Evolutionary conservation across 2,113 vertebrate species (phyloP).

Genomic region (Halichoeres trimaculatus): DNA sequence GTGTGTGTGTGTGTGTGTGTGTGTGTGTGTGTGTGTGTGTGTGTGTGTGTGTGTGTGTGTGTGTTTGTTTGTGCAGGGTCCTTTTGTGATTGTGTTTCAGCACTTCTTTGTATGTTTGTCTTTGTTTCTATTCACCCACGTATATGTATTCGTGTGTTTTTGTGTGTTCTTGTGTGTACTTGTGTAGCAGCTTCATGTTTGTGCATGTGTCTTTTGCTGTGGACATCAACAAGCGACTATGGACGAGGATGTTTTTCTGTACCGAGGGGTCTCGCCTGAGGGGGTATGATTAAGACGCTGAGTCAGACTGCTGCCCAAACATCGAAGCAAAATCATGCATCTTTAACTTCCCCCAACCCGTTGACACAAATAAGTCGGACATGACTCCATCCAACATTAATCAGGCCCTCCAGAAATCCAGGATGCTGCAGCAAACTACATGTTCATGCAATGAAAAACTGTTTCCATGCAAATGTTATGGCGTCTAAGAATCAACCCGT

Average conservation of each 20-base stretch:
- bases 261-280: constrained; percentile 21
- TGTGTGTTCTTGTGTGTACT: too few relatives aligned
- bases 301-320: constrained; percentile 57
- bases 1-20: constrained; percentile 14
- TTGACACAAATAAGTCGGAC: constrained; percentile 66
- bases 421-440: constrained; percentile 23
- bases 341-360: constrained; percentile 62
- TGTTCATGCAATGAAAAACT: constrained; percentile 39
- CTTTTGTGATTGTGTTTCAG: constrained; percentile 1
- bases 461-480: constrained; percentile 29
- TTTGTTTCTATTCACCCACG: constrained; percentile 23
- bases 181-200: constrained; percentile 26
- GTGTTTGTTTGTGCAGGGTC: too few relatives aligned
- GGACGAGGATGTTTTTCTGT: constrained; percentile 44
- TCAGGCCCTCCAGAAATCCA: constrained; percentile 56
- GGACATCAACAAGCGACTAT: constrained; percentile 43
- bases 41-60: too few relatives aligned
- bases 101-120: not conserved
- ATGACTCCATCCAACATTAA: constrained; percentile 63
- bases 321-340: constrained; percentile 62
- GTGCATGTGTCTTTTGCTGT: constrained; percentile 20
- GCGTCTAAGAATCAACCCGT: not conserved
- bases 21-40: too few relatives aligned
- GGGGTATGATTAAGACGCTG: constrained; percentile 58
- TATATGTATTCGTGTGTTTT: not conserved